Percentiles rank a stretch among this genome's conserved stretches.
These are phyloP conservation scores for Orthonyx spaldingii DNA, from an alignment of 2,113 vertebrate genomes.

Conservation along the genomic window DNA sequence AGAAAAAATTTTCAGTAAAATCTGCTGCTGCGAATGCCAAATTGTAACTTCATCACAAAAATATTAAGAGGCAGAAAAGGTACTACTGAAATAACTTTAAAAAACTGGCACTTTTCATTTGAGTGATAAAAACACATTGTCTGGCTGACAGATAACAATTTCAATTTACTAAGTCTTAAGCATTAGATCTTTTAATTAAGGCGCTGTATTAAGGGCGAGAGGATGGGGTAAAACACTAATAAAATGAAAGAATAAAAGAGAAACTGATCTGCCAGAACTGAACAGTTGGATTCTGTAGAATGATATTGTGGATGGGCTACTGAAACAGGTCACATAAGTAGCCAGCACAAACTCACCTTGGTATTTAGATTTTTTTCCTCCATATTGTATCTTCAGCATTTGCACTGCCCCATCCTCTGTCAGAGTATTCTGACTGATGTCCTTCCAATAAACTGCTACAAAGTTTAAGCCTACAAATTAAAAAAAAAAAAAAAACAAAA, in stretches of 20 bases:
- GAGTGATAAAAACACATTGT: background rate
- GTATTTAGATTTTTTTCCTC: slow-evolving; percentile 32
- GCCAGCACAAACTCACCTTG: background rate
- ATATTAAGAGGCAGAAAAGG: background rate
- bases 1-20: background rate
- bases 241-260: background rate
- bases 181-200: background rate
- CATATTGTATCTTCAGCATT: background rate
- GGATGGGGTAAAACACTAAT: background rate
- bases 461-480: slow-evolving; percentile 38
- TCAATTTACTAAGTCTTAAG: background rate
- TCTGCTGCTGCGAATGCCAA: background rate
- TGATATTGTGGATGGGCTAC: background rate
- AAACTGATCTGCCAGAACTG: background rate
- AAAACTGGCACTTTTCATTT: background rate
- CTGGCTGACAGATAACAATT: background rate
- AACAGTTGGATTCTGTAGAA: background rate
- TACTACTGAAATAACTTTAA: background rate
- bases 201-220: background rate
- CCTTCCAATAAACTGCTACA: slow-evolving; percentile 1
- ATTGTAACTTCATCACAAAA: background rate
- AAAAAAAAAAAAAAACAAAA: background rate
- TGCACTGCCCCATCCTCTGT: background rate
- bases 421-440: background rate
- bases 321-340: background rate